phyloP scores from a whole-genome alignment of 1,140 invertebrate genomes.

The Drosophila setifemur region DNA sequence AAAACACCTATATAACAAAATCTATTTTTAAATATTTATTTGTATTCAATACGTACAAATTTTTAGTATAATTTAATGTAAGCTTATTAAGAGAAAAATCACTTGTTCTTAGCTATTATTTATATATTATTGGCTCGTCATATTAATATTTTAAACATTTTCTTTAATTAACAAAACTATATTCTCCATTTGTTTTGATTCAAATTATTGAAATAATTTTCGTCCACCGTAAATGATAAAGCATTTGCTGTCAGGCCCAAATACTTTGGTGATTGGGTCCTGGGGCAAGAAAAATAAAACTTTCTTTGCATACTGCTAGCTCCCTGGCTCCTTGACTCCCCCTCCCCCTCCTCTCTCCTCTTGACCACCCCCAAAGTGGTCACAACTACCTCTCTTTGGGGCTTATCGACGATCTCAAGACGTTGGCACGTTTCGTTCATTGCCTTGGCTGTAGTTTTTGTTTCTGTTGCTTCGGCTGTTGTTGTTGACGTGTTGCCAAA shows the following conservation, averaged over 20 bases:
- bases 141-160: too few species aligned
- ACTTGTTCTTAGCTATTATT: too few species aligned
- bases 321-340: not conserved
- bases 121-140: too few species aligned
- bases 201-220: not conserved
- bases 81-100: too few species aligned
- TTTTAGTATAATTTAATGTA: too few species aligned
- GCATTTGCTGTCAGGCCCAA: not conserved
- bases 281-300: slow-evolving; percentile 45
- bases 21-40: too few species aligned
- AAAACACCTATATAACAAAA: too few species aligned
- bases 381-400: slow-evolving; percentile 48
- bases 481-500: slow-evolving; percentile 76
- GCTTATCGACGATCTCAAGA: slow-evolving; percentile 72
- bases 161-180: too few species aligned
- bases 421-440: slow-evolving; percentile 79
- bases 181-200: too few species aligned
- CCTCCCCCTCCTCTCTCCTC: not conserved
- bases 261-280: slow-evolving; percentile 6
- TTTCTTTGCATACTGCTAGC: slow-evolving; percentile 52
- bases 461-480: slow-evolving; percentile 22
- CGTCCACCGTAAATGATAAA: slow-evolving; percentile 9
- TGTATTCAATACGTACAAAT: too few species aligned
- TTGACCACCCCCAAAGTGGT: slow-evolving; percentile 16
- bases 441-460: slow-evolving; percentile 60